Base-by-base conservation (phyloP, 2,797 vertebrate species). In the Falco rusticolus region DNA sequence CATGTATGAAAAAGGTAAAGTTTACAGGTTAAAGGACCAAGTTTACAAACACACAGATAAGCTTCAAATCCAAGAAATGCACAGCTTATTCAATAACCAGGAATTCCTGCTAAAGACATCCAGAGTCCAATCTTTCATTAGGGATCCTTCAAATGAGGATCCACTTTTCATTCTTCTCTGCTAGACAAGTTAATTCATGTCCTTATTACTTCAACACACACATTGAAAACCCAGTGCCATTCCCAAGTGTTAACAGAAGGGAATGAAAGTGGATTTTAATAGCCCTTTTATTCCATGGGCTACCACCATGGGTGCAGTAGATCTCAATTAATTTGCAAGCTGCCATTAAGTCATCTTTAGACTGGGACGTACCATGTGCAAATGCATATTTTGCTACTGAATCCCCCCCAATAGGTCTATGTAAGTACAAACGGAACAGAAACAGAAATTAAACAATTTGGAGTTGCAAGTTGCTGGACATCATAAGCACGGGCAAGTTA, bases 11-110 rank as follows among this genome's bases (percentile, higher is more conserved):
- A 89, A 95, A 66, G n/a, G 56, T 20, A 1, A n/a, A 76, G 45
- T 66, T 92, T 91, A 89, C 33, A 79, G 77, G 68, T 64, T 68
- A 48, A 61, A 95, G 84, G 41, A 64, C 33, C 0, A 1, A 75
- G 43, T 61, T 89, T 65, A 86, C 84, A 70, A 3, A 61, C 33
- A 89, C 64, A 87, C 26, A 79, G 60, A 70, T n/a, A 51, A 71
- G 39, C 41, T 72, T 75, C 75, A 95, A 94, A 95, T 91, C 90
- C 87, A 96, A 93, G 86, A 95, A 95, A 93, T 6, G 8, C 69
- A 69, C 66, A 93, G 71, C 75, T 93, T 60, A 53, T 54, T 61
- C 43, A 54, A 14, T 17, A 71, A 72, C 17, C 37, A 70, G 53
- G 26, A 76, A 51, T 54, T 84, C 57, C 57, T 60, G 16, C 7